Evolutionary conservation across 2,888 invertebrate genomes (phyloP), one percentile per base, ranked within the genome.

Genomic region (Monochamus alternatus): DNA sequence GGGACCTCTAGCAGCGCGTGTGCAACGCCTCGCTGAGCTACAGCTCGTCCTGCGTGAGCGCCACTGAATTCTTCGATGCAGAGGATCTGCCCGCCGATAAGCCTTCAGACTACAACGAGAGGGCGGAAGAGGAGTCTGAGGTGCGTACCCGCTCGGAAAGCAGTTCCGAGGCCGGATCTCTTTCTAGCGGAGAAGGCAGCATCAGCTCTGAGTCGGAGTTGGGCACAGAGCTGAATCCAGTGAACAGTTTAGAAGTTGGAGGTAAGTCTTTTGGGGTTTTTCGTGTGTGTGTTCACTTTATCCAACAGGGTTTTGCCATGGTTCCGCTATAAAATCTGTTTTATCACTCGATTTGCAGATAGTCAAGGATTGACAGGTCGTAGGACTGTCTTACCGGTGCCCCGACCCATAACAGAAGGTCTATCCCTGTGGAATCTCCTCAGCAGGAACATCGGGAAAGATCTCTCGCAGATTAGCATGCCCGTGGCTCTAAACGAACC

Each of bases 401-500:
- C 94, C 0, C 91, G 95, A 30, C 94, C 95, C n/a, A 92, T 92
- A 60, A 93, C 93, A 0, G 95, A 95, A 76, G 95, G 95, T 38
- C 92, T 96, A 67, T 94, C 94, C 22, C 89, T 95, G n/a, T 95
- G 95, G 93, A 95, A 95, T 89, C 90, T 95, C 74, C 89, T 95
- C 3, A 93, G 93, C 86, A 93, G 94, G 89, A 96, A 96, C 87
- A 96, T 96, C 71, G 96, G 96, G 81, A 96, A 96, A 89, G 96
- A 96, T 88, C 90, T 96, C 75, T 95, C 95, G 22, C 95, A 95
- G 89, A 93, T 96, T 63, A 95, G 95, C 76, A 95, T 96, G 95
- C 96, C 96, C 0, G 95, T 96, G 60, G 95, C 95, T 2, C 91
- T 96, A 79, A 96, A 96, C 87, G 96, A 96, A 88, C 96, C 96